These are phyloP conservation scores for Alentia gelatinosa DNA, from an alignment of 2,888 invertebrate species.

Conservation along the genomic window DNA sequence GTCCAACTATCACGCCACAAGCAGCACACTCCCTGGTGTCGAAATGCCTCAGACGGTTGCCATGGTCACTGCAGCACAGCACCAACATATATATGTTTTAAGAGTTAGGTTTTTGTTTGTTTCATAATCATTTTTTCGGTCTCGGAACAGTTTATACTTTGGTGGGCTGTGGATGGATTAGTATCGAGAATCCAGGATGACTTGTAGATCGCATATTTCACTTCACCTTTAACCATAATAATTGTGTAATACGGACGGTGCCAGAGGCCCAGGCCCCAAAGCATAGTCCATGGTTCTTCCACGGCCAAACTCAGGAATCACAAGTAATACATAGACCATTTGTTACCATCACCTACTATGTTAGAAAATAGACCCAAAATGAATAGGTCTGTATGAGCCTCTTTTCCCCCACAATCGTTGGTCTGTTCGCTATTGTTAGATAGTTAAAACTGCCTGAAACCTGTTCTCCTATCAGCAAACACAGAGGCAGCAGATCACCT, in stretches of 20 bases:
- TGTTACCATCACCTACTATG: neutral
- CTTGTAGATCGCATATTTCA: neutral
- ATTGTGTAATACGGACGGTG: neutral
- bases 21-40: constrained; percentile 19
- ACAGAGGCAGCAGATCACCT: constrained; percentile 9
- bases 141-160: neutral
- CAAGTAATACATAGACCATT: constrained; percentile 4
- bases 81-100: neutral
- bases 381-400: neutral
- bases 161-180: neutral
- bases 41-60: constrained; percentile 33
- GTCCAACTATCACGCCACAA: neutral
- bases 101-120: neutral
- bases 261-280: neutral
- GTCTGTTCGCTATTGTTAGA: neutral
- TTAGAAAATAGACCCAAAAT: neutral
- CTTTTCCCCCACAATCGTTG: neutral
- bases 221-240: neutral
- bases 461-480: neutral
- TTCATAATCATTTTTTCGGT: neutral
- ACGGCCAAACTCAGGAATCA: constrained; percentile 35
- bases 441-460: neutral
- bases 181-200: neutral
- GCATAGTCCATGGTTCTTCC: constrained; percentile 32
- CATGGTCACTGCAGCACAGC: constrained; percentile 16